Base-by-base conservation (phyloP, 2,113 vertebrate species). In the Onychostruthus taczanowskii region DNA sequence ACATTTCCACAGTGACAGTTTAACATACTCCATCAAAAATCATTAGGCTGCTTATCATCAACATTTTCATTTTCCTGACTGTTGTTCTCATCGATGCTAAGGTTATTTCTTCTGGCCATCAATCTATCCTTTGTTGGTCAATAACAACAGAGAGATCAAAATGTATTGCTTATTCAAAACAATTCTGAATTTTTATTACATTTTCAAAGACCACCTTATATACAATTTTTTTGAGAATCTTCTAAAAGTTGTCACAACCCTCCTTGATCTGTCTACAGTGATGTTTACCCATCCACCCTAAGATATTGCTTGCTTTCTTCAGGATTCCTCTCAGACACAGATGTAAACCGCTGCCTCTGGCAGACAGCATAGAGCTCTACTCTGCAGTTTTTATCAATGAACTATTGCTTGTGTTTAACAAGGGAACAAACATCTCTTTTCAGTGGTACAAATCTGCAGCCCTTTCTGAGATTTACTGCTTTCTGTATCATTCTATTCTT, bases 1-100 rank as follows among this genome's bases (percentile, higher is more conserved):
- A 46, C 10, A 39, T 2, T 82, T 90, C 50, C 52, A 63, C 33
- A 28, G 23, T 0, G 0, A 39, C 23, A 19, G 14, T 82, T 52
- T 56, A 27, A 73, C 13, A 47, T 76, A 10, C 10, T 82, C 33
- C 26, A 49, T 49, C 17, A 91, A 28, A 78, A 82, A 82, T 44
- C 8, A 2, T 81, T 50, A 78, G 19, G 11, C 7, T 37, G 37
- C 46, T 87, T 87, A 75, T 18, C 23, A 89, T n/a, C 6, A 91
- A 47, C 15, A 16, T 93, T 84, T 80, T 58, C 1, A 46, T 84
- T 85, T 88, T 90, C n/a, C 9, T 72, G 49, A 64, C 33, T 63
- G 26, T 19, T 80, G 6, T 30, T 67, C 12, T 76, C 21, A 72
- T 72, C 39, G 50, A 19, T 59, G 62, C 12, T 31, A 50, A 44